Conservation (phyloP, 2,888 invertebrate species). For the Lymantria dispar region DNA sequence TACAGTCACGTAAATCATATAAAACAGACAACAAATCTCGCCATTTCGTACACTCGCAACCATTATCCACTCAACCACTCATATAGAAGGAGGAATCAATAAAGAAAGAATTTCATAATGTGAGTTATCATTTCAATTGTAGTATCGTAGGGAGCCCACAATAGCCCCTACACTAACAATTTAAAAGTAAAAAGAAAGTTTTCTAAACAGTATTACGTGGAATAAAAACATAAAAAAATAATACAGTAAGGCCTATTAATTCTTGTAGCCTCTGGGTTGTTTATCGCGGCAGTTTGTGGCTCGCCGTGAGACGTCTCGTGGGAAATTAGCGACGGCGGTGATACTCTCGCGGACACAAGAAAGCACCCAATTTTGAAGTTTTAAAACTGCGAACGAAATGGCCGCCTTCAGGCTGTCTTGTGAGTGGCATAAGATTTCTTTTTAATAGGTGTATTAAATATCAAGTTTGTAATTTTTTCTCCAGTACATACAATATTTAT, state of each 20-base stretch:
- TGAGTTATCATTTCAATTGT: no score
- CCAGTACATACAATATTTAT: no score
- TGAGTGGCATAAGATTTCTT: constrained; percentile 40
- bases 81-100: no score
- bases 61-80: no score
- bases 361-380: constrained; percentile 59
- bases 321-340: constrained; percentile 56
- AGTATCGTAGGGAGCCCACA: no score
- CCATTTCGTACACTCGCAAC: no score
- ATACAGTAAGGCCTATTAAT: constrained; percentile 30
- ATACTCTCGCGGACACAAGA: constrained; percentile 38
- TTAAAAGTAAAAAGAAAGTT: no score
- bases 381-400: constrained; percentile 46
- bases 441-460: constrained; percentile 42
- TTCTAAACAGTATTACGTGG: no score
- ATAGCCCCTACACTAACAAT: no score
- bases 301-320: constrained; percentile 48
- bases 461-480: not conserved
- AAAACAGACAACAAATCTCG: no score
- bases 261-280: constrained; percentile 41
- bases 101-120: no score
- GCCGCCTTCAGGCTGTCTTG: constrained; percentile 10
- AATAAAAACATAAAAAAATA: constrained; percentile 6
- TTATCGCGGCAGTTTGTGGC: constrained; percentile 54
- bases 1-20: no score